A percentile compares a stretch with the other conserved stretches of the same genome.
These are phyloP conservation scores for Aethes cnicana DNA, from an alignment of 2,888 invertebrate genomes.

Conservation along the genomic window DNA sequence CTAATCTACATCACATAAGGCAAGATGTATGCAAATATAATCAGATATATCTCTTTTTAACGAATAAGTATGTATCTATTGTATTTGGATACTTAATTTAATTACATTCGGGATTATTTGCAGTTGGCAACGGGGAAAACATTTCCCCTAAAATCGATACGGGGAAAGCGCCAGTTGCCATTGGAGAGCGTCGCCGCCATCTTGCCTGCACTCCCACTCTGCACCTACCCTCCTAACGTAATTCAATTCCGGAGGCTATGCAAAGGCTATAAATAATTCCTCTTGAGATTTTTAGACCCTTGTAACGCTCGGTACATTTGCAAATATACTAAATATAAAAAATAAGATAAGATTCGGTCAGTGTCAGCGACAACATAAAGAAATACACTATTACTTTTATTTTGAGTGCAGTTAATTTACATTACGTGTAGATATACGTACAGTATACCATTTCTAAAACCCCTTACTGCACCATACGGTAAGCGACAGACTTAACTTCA, in stretches of 20 bases:
- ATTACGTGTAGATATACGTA: no score
- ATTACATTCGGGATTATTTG: constrained; percentile 5
- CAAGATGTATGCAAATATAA: no score
- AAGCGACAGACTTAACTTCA: constrained; percentile 38
- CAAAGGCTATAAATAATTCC: neutral
- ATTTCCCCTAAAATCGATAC: constrained; percentile 66
- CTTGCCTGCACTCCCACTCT: constrained; percentile 58
- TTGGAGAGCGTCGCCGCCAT: constrained; percentile 62
- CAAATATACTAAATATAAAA: neutral
- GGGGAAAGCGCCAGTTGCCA: constrained; percentile 54
- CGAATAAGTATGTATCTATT: no score
- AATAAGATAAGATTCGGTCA: no score
- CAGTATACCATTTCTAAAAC: no score
- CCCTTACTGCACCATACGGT: constrained; percentile 60
- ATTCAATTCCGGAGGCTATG: constrained; percentile 11
- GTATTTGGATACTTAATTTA: no score
- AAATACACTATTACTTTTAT: no score
- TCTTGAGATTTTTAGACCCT: neutral
- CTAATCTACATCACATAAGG: no score
- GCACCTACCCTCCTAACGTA: constrained; percentile 36
- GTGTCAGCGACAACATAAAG: neutral
- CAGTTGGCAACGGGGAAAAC: constrained; percentile 43
- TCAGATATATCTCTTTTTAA: no score
- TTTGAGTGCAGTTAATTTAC: no score
- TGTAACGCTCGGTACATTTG: neutral